Evolutionary conservation across 2,888 invertebrate species (phyloP), one percentile per base, ranked within the genome.

Genomic region (Drepana falcataria): DNA sequence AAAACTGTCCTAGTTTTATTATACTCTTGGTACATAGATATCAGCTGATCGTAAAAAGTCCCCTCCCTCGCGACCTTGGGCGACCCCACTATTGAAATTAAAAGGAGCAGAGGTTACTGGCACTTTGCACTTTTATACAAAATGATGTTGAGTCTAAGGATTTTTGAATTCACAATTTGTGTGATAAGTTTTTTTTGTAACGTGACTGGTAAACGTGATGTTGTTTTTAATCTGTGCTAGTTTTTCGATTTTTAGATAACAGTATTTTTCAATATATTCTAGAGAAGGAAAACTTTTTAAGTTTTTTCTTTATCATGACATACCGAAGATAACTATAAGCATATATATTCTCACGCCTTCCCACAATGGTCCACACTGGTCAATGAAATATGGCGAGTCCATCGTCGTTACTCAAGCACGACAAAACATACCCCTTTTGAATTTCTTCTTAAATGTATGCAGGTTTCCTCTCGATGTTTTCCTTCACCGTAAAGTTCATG

Each of bases 31-130:
- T 44, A 44, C 9, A 44, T 61, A 69, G 63, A 44, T 75, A 81
- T 77, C 87, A 88, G 87, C 87, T 87, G 89, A 89, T 88, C 85
- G 78, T 83, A 81, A 81, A 85, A 75, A 83, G 87, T 88, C 87
- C 88, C 88, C 87, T 84, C 81, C 64, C 71, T 80, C 75, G 77
- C 79, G 87, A 84, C 90, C 88, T 88, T 88, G 89, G 82, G 72
- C 83, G 86, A 87, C 89, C 89, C 88, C 88, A 90, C 90, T 90
- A 90, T 90, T 89, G 86, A 90, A 89, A 89, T 87, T 86, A 87
- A 87, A 87, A 83, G 80, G 79, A 79, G 76, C 73, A 72, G 83
- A 81, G 89, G 89, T 89, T 83, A 90, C 87, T 87, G 87, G 89
- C 84, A 82, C 88, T 85, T 82, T 86, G 87, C 83, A 87, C 88